A percentile compares a stretch with the other conserved stretches of the same genome.
These are phyloP conservation scores for Crypturellus tataupa DNA, from an alignment of 2,797 vertebrate genomes.

Conservation along the genomic window DNA sequence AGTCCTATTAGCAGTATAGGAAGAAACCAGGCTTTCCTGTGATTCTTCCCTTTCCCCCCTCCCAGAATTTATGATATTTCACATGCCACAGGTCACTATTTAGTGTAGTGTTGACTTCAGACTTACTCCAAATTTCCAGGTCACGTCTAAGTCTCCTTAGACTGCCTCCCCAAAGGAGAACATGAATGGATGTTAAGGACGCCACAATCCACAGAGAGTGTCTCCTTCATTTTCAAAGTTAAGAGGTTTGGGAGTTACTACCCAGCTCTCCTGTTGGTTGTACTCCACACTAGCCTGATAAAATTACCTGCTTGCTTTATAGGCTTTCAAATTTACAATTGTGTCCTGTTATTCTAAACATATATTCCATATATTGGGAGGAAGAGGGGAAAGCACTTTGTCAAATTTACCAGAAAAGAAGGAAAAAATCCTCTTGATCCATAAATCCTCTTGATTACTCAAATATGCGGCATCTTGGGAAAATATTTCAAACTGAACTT, in stretches of 20 bases:
- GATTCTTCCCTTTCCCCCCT: neutral
- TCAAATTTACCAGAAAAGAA: neutral
- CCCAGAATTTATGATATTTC: neutral
- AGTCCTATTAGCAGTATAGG: neutral
- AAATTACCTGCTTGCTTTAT: neutral
- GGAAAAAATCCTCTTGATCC: neutral
- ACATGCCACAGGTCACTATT: neutral
- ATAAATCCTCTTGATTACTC: neutral
- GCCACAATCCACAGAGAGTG: neutral
- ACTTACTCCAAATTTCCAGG: neutral
- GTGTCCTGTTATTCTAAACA: neutral
- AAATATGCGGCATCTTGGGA: neutral
- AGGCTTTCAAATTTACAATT: neutral
- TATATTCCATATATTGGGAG: neutral
- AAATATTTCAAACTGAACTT: slow-evolving; percentile 1
- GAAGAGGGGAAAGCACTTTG: neutral
- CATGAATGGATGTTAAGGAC: neutral
- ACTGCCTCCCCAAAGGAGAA: neutral
- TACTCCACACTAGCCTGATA: neutral
- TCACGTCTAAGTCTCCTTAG: neutral
- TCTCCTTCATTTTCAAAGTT: neutral
- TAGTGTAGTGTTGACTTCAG: neutral
- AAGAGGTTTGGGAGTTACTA: neutral
- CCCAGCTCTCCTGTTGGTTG: neutral
- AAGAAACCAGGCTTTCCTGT: neutral